These are phyloP conservation scores for Rosalia funebris DNA, from an alignment of 2,888 invertebrate species.

Conservation along the genomic window DNA sequence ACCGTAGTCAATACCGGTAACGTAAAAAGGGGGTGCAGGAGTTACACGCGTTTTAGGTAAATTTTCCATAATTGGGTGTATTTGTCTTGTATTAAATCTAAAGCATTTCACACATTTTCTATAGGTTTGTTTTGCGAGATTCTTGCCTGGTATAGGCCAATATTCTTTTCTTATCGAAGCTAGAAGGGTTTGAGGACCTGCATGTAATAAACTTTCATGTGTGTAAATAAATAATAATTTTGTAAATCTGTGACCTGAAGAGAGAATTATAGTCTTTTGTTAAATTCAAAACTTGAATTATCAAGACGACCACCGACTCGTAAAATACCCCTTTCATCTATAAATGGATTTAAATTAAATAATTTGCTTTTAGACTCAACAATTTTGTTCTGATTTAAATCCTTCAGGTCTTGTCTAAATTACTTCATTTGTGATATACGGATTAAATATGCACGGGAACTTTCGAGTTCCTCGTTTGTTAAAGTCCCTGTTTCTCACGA, in stretches of 20 bases:
- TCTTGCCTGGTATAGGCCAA: background rate
- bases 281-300: too few relatives aligned
- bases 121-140: background rate
- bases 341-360: too few relatives aligned
- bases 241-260: background rate
- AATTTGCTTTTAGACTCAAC: too few relatives aligned
- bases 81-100: background rate
- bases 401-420: too few relatives aligned
- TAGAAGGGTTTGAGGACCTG: too few relatives aligned
- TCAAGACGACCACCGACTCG: background rate
- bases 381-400: background rate
- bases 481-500: too few relatives aligned
- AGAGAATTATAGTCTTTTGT: background rate
- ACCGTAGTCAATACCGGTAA: background rate
- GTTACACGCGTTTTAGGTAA: background rate
- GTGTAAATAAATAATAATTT: background rate
- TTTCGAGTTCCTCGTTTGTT: background rate
- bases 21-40: background rate
- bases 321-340: background rate
- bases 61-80: background rate
- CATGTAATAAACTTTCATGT: background rate
- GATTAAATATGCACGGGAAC: background rate
- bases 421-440: background rate
- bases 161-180: background rate
- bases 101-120: background rate